These are phyloP conservation scores for Eretmochelys imbricata DNA, from an alignment of 2,113 vertebrate species.

Conservation along the genomic window DNA sequence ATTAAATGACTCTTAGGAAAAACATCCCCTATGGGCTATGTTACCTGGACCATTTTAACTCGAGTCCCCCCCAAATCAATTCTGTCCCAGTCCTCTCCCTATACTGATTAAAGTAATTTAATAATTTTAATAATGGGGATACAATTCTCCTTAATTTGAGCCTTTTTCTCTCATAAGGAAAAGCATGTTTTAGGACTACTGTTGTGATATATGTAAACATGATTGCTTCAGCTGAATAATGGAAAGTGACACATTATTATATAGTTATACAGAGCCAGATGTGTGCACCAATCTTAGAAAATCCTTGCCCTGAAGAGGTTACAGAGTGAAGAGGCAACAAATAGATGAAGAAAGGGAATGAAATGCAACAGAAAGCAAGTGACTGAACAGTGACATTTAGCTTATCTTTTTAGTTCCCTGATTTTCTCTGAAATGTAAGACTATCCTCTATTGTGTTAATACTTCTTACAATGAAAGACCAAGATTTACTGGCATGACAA, in stretches of 20 bases:
- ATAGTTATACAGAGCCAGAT: neutral
- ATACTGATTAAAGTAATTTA: neutral
- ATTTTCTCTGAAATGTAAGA: neutral
- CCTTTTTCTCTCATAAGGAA: neutral
- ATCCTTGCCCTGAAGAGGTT: neutral
- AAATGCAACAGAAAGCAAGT: neutral
- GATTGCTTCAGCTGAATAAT: neutral
- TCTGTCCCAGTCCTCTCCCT: neutral
- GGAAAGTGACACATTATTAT: rapidly evolving
- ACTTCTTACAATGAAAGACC: neutral
- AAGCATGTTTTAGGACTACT: neutral
- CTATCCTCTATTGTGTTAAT: neutral
- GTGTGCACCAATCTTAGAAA: neutral
- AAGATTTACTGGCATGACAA: neutral
- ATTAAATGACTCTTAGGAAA: neutral
- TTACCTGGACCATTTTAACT: neutral
- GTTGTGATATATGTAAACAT: neutral
- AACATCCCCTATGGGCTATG: neutral
- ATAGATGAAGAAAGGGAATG: neutral
- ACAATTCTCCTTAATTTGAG: neutral
- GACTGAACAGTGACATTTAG: neutral
- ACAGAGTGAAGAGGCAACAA: neutral
- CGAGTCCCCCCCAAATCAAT: neutral
- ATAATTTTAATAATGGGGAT: neutral
- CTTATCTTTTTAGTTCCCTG: neutral